Conservation (phyloP, 2,797 vertebrate genomes). For the Cyclopterus lumpus region DNA sequence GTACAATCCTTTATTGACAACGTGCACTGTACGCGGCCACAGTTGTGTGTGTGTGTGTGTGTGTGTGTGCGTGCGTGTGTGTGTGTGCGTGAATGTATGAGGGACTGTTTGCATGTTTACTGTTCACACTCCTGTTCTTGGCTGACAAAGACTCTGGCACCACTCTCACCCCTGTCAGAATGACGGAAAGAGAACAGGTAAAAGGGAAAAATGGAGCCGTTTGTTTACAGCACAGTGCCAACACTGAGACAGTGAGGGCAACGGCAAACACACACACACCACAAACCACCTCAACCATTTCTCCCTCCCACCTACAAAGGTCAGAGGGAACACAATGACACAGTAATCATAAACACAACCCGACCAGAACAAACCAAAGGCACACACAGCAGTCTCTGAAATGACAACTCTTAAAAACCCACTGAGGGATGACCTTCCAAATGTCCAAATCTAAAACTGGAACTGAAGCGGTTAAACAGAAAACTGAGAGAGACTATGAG, state of each 20-base stretch:
- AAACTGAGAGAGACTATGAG: slow-evolving; percentile 34
- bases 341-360: slow-evolving; percentile 67
- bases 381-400: slow-evolving; percentile 51
- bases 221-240: slow-evolving; percentile 52
- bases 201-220: slow-evolving; percentile 47
- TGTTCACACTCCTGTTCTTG: slow-evolving; percentile 48
- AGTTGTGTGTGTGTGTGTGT: not conserved
- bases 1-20: slow-evolving; percentile 52
- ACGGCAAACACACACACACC: slow-evolving; percentile 19
- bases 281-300: not conserved
- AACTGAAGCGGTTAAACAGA: slow-evolving; percentile 54
- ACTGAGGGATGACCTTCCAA: slow-evolving; percentile 71
- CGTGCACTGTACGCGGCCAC: slow-evolving; percentile 4
- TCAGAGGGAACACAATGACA: slow-evolving; percentile 64
- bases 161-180: slow-evolving; percentile 54
- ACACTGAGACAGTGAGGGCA: slow-evolving; percentile 41
- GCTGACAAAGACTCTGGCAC: slow-evolving; percentile 54
- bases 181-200: slow-evolving; percentile 62
- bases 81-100: slow-evolving; percentile 6
- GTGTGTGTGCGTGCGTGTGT: not conserved
- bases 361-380: slow-evolving; percentile 63
- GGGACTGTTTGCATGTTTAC: slow-evolving; percentile 57
- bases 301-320: slow-evolving; percentile 39
- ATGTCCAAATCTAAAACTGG: slow-evolving; percentile 65
- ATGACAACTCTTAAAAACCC: slow-evolving; percentile 66